Base-by-base conservation (phyloP, 2,797 vertebrate species). In the Mus spretus region DNA sequence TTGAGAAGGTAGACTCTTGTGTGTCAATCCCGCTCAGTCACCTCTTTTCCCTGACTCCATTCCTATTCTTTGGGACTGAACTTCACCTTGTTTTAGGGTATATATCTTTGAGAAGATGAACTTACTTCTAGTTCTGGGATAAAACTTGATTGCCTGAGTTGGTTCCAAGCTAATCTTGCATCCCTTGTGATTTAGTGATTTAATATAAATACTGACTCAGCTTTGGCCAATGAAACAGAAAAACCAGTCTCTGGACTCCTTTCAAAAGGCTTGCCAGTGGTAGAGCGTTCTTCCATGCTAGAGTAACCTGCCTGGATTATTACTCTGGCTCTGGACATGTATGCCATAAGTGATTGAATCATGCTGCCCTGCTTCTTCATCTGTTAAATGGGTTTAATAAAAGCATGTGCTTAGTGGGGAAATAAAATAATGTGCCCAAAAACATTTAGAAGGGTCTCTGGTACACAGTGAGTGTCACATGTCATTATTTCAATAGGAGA, bases 301-400 rank as follows among this genome's bases (percentile, higher is more conserved):
- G 13, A 50, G 57, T 37, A 47, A 57, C 40, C 26, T 70, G 4
- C 14, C 2, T 75, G 31, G 9, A 75, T 93, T 53, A 37, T 5
- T 75, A 26, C 82, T 24, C 55, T 20, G 17, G 17, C 22, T 26
- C 22, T n/a, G 17, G 19, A 63, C 13, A 14, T 65, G 57, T 34
- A 7, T 82, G 26, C 55, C 12, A 31, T 74, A 78, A 93, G 50
- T 40, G 37, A 34, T 7, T 80, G n/a, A 86, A 44, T 1, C 3
- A 74, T 92, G 67, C 57, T 94, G 19, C 34, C 15, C 85, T 7
- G 86, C 14, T 55, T 85, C 75, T 44, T 89, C 85, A 88, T 85
- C 19, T 55, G 13, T 59, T 78, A 88, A 72, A 37, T 47, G 34
- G 53, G 26, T 74, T 86, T 85, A 92, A 88, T 63, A 50, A 67